These are phyloP conservation scores for Platyscapa corneri DNA, from an alignment of 1,140 invertebrate genomes.

Conservation along the genomic window DNA sequence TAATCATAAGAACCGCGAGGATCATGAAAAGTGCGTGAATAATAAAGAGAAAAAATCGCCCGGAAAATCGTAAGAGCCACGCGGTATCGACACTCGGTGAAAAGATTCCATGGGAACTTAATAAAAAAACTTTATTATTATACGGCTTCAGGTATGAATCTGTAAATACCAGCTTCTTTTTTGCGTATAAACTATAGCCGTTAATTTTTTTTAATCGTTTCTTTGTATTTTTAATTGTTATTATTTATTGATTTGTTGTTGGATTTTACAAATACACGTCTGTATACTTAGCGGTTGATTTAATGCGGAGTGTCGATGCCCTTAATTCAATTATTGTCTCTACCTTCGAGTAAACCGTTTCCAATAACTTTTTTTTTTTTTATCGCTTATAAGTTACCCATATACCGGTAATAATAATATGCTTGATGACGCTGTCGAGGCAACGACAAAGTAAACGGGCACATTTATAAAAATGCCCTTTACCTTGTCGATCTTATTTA, in stretches of 20 bases:
- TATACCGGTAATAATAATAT: slow-evolving; percentile 23
- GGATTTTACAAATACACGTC: neutral
- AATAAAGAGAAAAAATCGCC: slow-evolving; percentile 7
- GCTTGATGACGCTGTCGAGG: slow-evolving; percentile 11
- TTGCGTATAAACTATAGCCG: neutral
- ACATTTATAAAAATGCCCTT: neutral
- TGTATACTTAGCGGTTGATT: neutral
- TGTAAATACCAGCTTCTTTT: slow-evolving; percentile 31
- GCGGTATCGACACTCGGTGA: neutral
- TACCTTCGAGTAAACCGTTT: neutral
- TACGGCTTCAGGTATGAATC: neutral
- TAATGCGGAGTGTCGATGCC: neutral
- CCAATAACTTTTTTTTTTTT: neutral
- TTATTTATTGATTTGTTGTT: slow-evolving; percentile 28
- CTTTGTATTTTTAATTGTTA: neutral
- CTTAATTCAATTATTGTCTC: neutral
- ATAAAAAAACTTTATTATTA: neutral
- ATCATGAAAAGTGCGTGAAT: slow-evolving; percentile 8
- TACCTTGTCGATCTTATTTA: slow-evolving; percentile 33
- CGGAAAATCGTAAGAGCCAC: neutral
- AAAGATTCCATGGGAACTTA: neutral
- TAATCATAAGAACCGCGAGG: slow-evolving; percentile 37
- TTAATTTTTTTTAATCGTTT: neutral
- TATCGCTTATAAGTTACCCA: slow-evolving; percentile 39
- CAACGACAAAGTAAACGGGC: neutral